phyloP scores from a whole-genome alignment of 2,888 invertebrate genomes.

The Metopia argyrocephala region DNA sequence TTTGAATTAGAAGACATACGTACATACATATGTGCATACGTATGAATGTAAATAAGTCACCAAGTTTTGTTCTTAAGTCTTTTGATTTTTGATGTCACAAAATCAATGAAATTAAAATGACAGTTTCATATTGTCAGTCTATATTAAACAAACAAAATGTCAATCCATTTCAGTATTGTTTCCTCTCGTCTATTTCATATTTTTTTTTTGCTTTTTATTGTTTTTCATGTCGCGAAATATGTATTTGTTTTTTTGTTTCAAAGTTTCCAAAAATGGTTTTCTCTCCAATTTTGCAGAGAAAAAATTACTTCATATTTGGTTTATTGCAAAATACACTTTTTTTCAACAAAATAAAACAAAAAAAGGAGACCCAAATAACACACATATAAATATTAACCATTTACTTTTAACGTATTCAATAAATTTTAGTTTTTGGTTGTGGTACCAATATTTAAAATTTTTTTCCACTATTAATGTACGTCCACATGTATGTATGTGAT shows the following conservation, averaged over 20 bases:
- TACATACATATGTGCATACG: not conserved
- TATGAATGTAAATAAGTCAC: not conserved
- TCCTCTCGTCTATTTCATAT: not conserved
- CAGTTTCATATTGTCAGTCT: not conserved
- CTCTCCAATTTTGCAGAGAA: not conserved
- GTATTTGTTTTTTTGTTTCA: not conserved
- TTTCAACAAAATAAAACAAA: not conserved
- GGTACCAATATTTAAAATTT: slow-evolving; percentile 22
- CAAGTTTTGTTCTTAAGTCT: not conserved
- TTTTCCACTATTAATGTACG: slow-evolving; percentile 35
- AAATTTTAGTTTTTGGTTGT: slow-evolving; percentile 6
- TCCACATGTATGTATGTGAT: too few species aligned
- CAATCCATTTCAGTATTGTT: not conserved
- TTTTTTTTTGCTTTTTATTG: not conserved
- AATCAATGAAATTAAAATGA: not conserved
- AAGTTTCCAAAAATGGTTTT: slow-evolving; percentile 4
- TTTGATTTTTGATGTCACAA: not conserved
- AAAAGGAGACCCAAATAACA: not conserved
- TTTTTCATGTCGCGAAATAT: not conserved
- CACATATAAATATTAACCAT: not conserved
- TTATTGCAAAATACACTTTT: slow-evolving; percentile 21
- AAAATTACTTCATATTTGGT: slow-evolving; percentile 19
- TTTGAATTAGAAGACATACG: too few species aligned
- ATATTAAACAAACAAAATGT: not conserved
- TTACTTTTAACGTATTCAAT: slow-evolving; percentile 14